Evolutionary conservation across 2,113 vertebrate species (phyloP).

Genomic region (Mystacornis crossleyi): DNA sequence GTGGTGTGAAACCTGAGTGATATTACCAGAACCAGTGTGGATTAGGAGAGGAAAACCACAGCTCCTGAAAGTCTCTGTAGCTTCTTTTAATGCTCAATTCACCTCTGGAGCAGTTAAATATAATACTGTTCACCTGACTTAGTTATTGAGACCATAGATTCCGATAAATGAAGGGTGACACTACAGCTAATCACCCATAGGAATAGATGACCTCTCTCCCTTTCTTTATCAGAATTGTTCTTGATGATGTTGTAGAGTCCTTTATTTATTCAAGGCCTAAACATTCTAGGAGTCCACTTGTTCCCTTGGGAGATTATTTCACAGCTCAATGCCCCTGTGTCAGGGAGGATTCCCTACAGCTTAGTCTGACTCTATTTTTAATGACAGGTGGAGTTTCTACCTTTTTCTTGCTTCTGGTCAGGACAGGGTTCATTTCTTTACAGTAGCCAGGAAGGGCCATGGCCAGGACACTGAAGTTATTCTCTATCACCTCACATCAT

Average conservation of each 20-base stretch:
- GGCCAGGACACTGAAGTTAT: neutral
- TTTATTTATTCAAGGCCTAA: neutral
- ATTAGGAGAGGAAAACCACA: neutral
- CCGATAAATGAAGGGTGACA: neutral
- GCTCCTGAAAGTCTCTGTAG: neutral
- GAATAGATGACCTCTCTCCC: neutral
- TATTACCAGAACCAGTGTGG: neutral
- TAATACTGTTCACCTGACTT: neutral
- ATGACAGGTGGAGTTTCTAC: neutral
- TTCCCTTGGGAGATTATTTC: neutral
- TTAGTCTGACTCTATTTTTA: neutral
- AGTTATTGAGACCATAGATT: neutral
- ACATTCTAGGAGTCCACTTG: neutral
- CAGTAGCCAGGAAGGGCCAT: neutral
- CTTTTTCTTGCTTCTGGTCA: neutral
- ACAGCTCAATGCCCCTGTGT: neutral
- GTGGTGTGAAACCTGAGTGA: neutral
- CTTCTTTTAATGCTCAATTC: neutral
- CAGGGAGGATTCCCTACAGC: neutral
- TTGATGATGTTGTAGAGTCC: neutral
- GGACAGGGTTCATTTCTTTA: neutral
- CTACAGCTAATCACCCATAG: neutral
- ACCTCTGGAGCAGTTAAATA: neutral
- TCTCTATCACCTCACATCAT: neutral
- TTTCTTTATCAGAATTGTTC: neutral